Evolutionary conservation across 2,797 vertebrate species (phyloP).

Genomic region (Uromys caudimaculatus): DNA sequence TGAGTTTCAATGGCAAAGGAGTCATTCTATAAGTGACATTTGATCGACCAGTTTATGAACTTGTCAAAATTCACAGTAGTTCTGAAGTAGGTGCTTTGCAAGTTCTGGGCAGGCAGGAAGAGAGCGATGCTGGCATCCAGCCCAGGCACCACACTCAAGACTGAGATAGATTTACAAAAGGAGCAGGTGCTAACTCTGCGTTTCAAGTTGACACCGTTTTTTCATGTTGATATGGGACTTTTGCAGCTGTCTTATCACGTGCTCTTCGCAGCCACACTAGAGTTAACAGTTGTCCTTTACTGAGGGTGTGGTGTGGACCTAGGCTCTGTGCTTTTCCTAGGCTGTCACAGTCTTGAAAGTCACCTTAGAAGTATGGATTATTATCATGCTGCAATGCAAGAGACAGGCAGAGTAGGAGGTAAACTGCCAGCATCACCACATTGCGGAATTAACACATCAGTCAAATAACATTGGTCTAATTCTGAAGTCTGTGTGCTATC

Average conservation of each 20-base stretch:
- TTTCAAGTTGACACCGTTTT: neutral
- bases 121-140: neutral
- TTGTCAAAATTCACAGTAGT: slow-evolving; percentile 25
- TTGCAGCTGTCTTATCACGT: neutral
- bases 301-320: neutral
- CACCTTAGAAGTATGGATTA: neutral
- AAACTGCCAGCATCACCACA: neutral
- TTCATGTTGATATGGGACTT: slow-evolving; percentile 16
- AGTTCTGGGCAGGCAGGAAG: neutral
- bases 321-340: neutral
- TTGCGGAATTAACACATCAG: slow-evolving; percentile 6
- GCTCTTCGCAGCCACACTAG: neutral
- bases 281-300: neutral
- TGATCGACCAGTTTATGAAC: slow-evolving; percentile 26
- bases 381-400: neutral
- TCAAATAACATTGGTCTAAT: neutral
- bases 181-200: neutral
- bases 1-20: slow-evolving; percentile 35
- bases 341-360: neutral
- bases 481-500: neutral
- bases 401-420: neutral
- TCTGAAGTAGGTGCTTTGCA: slow-evolving; percentile 1
- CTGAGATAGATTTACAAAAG: neutral
- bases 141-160: neutral
- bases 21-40: neutral